Percentiles rank a stretch among this genome's conserved stretches.
Conservation (phyloP, 2,888 invertebrate genomes). For the Drosophila glabriapex region DNA sequence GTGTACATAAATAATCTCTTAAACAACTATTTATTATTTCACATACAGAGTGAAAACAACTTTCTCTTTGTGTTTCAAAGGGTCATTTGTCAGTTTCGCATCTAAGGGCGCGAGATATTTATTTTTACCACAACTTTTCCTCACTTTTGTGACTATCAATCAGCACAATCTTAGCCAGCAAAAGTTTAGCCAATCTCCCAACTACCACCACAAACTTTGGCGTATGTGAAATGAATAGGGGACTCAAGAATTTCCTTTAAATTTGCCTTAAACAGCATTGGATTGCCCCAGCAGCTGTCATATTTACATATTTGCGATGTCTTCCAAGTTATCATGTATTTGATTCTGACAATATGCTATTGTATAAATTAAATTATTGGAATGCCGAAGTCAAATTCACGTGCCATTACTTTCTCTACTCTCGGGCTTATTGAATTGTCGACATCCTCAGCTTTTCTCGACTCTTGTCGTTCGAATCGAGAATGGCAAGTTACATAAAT, state of each 20-base stretch:
- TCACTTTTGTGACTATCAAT: slow-evolving; percentile 46
- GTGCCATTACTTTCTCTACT: slow-evolving; percentile 2
- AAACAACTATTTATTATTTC: slow-evolving; percentile 25
- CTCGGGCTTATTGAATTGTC: slow-evolving; percentile 27
- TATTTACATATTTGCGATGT: slow-evolving; percentile 39
- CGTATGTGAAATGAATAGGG: slow-evolving; percentile 19
- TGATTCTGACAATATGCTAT: slow-evolving; percentile 23
- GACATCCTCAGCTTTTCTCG: background rate
- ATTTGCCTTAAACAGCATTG: slow-evolving; percentile 25
- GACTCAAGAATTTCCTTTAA: slow-evolving; percentile 20
- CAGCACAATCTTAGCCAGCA: slow-evolving; percentile 53
- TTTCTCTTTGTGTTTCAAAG: slow-evolving; percentile 26
- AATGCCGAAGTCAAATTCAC: slow-evolving; percentile 20
- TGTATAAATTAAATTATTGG: slow-evolving; percentile 32
- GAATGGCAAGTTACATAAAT: background rate
- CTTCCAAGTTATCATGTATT: slow-evolving; percentile 23
- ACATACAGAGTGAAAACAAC: background rate
- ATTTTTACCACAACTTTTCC: slow-evolving; percentile 36
- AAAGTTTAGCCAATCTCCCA: slow-evolving; percentile 29
- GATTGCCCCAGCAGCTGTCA: slow-evolving; percentile 47
- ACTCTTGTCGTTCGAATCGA: background rate
- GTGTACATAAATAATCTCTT: slow-evolving; percentile 4
- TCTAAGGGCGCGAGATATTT: slow-evolving; percentile 27
- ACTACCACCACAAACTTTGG: slow-evolving; percentile 15
- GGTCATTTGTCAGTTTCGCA: slow-evolving; percentile 47